These are phyloP conservation scores for Andrena dorsata DNA, from an alignment of 2,888 invertebrate species.

Conservation along the genomic window DNA sequence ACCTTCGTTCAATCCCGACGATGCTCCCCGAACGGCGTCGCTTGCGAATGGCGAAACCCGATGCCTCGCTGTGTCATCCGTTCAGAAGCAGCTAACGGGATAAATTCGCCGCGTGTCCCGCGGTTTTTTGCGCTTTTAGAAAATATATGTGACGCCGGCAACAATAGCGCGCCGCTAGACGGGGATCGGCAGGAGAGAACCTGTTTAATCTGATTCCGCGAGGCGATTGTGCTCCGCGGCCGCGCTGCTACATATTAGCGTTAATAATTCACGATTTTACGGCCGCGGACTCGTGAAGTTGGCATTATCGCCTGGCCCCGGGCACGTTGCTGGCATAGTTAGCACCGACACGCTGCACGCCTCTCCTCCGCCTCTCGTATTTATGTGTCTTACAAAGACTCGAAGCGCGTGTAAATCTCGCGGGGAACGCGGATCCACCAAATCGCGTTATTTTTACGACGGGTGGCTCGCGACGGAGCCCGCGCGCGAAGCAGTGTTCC, in stretches of 20 bases:
- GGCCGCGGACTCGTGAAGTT: conserved; percentile 74
- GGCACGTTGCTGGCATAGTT: conserved; percentile 66
- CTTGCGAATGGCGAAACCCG: conserved; percentile 3
- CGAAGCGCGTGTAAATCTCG: conserved; percentile 55
- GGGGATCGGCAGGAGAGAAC: conserved; percentile 34
- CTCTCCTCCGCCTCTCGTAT: conserved; percentile 44
- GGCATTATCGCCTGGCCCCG: conserved; percentile 71
- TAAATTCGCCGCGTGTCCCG: conserved; percentile 36
- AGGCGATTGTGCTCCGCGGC: conserved; percentile 67
- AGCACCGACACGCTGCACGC: conserved; percentile 54
- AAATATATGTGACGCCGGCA: conserved; percentile 38
- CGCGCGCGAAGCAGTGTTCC: too few species aligned
- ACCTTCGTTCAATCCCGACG: neutral
- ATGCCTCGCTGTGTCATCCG: neutral
- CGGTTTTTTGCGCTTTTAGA: conserved; percentile 10
- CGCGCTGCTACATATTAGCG: conserved; percentile 76
- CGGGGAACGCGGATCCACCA: conserved; percentile 45
- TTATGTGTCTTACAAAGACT: conserved; percentile 42
- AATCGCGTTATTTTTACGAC: conserved; percentile 52
- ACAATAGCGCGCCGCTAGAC: conserved; percentile 37
- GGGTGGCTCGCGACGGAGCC: neutral
- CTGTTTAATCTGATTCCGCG: conserved; percentile 63
- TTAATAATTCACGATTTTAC: conserved; percentile 79
- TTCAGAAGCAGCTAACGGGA: conserved; percentile 9
- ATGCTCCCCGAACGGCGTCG: neutral